Evolutionary conservation across 2,113 vertebrate species (phyloP).

Genomic region (Malurus alboscapulatus): DNA sequence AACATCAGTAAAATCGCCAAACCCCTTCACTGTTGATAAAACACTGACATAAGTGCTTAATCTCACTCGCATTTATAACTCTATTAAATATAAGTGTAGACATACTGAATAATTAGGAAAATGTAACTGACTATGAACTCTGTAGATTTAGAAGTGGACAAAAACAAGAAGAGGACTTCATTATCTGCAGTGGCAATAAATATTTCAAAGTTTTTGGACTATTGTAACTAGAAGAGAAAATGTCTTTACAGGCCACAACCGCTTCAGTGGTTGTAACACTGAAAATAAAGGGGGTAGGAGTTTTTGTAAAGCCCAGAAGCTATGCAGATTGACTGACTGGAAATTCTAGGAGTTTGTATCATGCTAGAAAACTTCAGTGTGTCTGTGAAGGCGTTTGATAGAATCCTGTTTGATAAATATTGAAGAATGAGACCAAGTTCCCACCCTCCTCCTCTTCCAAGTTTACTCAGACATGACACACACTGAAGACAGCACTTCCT

Average conservation of each 20-base stretch:
- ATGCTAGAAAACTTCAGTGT: background rate
- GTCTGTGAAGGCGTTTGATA: background rate
- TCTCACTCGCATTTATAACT: background rate
- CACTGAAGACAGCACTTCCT: background rate
- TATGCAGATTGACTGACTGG: background rate
- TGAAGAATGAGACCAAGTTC: background rate
- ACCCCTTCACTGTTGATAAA: background rate
- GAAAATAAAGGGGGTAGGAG: background rate
- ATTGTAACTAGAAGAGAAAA: background rate
- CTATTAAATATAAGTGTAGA: background rate
- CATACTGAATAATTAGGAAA: background rate
- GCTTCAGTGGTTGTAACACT: background rate
- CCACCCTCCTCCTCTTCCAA: background rate
- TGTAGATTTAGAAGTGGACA: background rate
- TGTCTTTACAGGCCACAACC: background rate
- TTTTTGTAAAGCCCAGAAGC: background rate
- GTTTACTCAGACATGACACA: background rate
- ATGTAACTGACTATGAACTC: background rate
- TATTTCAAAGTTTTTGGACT: background rate
- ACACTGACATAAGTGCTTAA: background rate
- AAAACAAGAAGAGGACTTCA: fast-evolving
- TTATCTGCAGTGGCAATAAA: background rate
- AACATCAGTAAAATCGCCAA: background rate
- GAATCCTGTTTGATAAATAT: background rate
- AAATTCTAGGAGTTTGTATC: background rate